Evolutionary conservation across 2,888 invertebrate species (phyloP).

Genomic region (Euspilapteryx auroguttella): DNA sequence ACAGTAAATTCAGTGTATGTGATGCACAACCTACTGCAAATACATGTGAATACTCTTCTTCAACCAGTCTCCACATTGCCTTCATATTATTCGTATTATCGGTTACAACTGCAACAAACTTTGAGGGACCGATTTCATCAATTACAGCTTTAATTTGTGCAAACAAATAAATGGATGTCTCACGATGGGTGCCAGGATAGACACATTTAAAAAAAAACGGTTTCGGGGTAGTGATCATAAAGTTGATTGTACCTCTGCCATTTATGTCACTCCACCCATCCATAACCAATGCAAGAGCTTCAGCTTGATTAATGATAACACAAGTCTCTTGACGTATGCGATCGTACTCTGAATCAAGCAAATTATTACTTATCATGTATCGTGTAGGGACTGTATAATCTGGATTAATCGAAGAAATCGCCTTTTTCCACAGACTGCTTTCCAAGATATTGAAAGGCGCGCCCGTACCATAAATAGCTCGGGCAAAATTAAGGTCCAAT

Average conservation of each 20-base stretch:
- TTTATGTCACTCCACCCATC: slow-evolving; percentile 1
- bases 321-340: too few species aligned
- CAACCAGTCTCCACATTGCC: slow-evolving; percentile 1
- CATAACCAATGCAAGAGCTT: neutral
- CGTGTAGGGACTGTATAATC: neutral
- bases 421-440: neutral
- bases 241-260: slow-evolving; percentile 1
- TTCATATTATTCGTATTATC: slow-evolving; percentile 1
- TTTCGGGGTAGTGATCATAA: slow-evolving; percentile 1
- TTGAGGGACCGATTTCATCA: slow-evolving; percentile 1
- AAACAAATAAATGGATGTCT: neutral
- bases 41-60: neutral
- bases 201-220: neutral
- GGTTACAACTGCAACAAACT: neutral
- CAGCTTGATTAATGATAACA: neutral
- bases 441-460: too few species aligned
- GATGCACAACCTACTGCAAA: neutral
- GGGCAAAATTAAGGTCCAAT: too few species aligned
- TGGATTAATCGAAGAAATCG: neutral
- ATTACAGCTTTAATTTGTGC: neutral
- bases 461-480: too few species aligned
- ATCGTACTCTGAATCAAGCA: neutral
- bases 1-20: neutral
- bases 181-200: slow-evolving; percentile 1
- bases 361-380: slow-evolving; percentile 1